Evolutionary conservation across 2,797 vertebrate species (phyloP).

Genomic region (Lates japonicus): DNA sequence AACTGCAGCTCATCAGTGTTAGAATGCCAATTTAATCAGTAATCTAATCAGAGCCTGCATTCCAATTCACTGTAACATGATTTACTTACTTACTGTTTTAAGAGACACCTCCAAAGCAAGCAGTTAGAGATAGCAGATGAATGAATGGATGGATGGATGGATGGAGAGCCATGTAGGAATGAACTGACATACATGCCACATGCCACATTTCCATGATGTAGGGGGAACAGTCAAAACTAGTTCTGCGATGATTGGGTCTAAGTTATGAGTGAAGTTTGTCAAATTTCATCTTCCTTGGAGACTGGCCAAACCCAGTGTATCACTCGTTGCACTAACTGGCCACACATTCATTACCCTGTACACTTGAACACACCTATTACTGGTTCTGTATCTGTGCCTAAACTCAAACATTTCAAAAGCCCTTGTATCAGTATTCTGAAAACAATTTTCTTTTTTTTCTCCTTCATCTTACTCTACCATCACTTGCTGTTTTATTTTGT

Average conservation of each 20-base stretch:
- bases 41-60: slow-evolving; percentile 43
- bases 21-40: slow-evolving; percentile 47
- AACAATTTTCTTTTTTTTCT: neutral
- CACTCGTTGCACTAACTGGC: neutral
- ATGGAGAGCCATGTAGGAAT: slow-evolving; percentile 2
- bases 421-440: slow-evolving; percentile 1
- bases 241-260: neutral
- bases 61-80: slow-evolving; percentile 39
- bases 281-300: neutral
- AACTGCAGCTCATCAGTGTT: slow-evolving; percentile 44
- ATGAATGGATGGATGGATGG: neutral
- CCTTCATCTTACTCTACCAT: neutral
- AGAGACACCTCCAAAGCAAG: neutral
- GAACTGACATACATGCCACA: neutral
- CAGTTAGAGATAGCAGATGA: neutral
- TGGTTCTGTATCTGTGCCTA: neutral
- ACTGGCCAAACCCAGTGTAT: neutral
- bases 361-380: neutral
- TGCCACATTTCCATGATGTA: neutral
- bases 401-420: neutral
- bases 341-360: neutral
- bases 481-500: neutral
- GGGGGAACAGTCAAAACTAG: neutral
- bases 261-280: neutral
- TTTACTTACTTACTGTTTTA: slow-evolving; percentile 23